A percentile compares a stretch with the other conserved stretches of the same genome.
Conservation (phyloP, 2,888 invertebrate species). For the Netelia virgata region DNA sequence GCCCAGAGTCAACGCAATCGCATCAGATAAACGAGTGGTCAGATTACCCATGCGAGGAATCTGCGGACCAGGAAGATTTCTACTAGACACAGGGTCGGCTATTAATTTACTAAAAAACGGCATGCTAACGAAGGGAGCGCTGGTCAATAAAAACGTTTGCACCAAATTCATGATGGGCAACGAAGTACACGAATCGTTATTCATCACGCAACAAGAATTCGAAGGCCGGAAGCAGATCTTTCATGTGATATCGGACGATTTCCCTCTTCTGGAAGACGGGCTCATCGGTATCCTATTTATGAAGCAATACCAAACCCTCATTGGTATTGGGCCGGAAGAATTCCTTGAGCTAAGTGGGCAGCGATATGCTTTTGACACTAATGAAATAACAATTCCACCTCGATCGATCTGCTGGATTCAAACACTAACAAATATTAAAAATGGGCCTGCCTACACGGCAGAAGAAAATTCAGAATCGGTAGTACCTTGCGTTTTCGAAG, state of each 20-base stretch:
- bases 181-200: slow-evolving; percentile 4
- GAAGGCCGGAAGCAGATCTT: slow-evolving; percentile 10
- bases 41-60: slow-evolving; percentile 18
- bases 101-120: slow-evolving; percentile 1
- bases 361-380: neutral
- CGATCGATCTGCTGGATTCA: slow-evolving; percentile 21
- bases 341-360: neutral
- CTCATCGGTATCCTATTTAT: slow-evolving; percentile 37
- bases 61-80: slow-evolving; percentile 26
- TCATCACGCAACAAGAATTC: neutral
- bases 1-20: slow-evolving; percentile 6
- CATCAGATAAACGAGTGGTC: slow-evolving; percentile 25
- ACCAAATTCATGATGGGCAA: slow-evolving; percentile 8
- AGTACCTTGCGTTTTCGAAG: slow-evolving; percentile 3
- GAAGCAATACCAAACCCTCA: slow-evolving; percentile 20
- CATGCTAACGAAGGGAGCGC: neutral
- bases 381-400: neutral
- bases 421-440: neutral
- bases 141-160: neutral
- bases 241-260: slow-evolving; percentile 32
- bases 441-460: slow-evolving; percentile 9
- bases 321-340: slow-evolving; percentile 19
- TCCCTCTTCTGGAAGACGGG: slow-evolving; percentile 35
- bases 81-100: slow-evolving; percentile 17
- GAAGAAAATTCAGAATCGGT: slow-evolving; percentile 23